A percentile compares a stretch with the other conserved stretches of the same genome.
These are phyloP conservation scores for Halcyon chelicuti DNA, from an alignment of 2,797 vertebrate genomes.

Conservation along the genomic window DNA sequence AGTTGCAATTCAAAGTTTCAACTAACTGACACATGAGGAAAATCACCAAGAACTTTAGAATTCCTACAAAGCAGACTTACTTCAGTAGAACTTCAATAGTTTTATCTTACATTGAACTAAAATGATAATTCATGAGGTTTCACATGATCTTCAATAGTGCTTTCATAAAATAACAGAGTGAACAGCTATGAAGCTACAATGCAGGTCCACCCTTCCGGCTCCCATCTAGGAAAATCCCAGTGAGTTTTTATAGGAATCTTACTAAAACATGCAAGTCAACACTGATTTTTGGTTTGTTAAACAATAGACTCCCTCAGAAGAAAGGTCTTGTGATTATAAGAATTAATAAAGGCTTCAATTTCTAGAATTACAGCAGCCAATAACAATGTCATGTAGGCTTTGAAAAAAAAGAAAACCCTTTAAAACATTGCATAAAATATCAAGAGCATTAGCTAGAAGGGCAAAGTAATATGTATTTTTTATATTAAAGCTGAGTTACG, in stretches of 20 bases:
- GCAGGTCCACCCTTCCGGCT: background rate
- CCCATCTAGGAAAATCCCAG: background rate
- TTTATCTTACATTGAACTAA: background rate
- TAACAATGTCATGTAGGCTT: background rate
- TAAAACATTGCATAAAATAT: background rate
- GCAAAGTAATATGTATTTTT: background rate
- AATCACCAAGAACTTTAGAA: background rate
- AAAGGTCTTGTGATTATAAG: background rate
- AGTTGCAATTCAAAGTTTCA: background rate
- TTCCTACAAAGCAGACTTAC: background rate
- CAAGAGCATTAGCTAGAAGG: background rate
- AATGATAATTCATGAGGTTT: background rate
- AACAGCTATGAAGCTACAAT: background rate
- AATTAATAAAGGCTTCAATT: background rate
- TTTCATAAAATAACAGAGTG: background rate
- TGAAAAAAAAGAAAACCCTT: background rate
- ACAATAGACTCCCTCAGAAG: background rate
- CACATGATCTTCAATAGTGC: background rate
- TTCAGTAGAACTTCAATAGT: background rate
- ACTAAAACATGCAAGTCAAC: background rate
- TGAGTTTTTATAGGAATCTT: background rate
- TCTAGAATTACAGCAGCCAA: background rate
- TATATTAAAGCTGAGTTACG: background rate
- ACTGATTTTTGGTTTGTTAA: background rate
- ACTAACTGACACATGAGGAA: background rate